phyloP scores from a whole-genome alignment of 2,113 vertebrate species.

The Gallinago jamesoni region DNA sequence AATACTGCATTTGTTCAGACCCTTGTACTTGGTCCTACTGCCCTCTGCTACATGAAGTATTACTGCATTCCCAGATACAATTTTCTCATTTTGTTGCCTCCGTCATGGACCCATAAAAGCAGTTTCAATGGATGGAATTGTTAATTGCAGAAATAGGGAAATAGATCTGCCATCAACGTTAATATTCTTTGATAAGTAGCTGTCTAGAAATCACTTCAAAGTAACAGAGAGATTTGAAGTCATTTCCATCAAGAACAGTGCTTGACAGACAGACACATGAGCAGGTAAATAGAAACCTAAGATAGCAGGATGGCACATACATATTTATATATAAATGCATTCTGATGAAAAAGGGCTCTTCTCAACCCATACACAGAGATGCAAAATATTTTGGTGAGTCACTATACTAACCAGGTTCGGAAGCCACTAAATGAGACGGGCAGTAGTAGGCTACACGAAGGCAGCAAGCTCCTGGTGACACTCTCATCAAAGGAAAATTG shows the following conservation, averaged over 20 bases:
- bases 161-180: constrained; percentile 29
- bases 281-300: constrained; percentile 53
- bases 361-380: not conserved
- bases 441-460: not conserved
- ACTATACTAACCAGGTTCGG: not conserved
- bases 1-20: not conserved
- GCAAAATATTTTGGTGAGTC: constrained; percentile 27
- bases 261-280: constrained; percentile 57
- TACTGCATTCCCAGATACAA: not conserved
- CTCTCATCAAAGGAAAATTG: not conserved
- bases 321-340: constrained; percentile 47
- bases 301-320: constrained; percentile 38
- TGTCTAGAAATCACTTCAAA: constrained; percentile 56
- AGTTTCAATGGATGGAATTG: not conserved
- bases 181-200: constrained; percentile 53
- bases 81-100: not conserved
- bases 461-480: not conserved
- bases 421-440: not conserved
- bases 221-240: constrained; percentile 23
- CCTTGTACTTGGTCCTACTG: not conserved
- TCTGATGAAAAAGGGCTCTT: constrained; percentile 22
- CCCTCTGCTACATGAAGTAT: constrained; percentile 14
- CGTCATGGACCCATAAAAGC: not conserved
- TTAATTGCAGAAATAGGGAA: constrained; percentile 48
- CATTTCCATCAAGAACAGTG: constrained; percentile 27